Evolutionary conservation across 1,140 invertebrate genomes (phyloP), one percentile per base, ranked within the genome.

Genomic region (Acromyrmex echinatior): DNA sequence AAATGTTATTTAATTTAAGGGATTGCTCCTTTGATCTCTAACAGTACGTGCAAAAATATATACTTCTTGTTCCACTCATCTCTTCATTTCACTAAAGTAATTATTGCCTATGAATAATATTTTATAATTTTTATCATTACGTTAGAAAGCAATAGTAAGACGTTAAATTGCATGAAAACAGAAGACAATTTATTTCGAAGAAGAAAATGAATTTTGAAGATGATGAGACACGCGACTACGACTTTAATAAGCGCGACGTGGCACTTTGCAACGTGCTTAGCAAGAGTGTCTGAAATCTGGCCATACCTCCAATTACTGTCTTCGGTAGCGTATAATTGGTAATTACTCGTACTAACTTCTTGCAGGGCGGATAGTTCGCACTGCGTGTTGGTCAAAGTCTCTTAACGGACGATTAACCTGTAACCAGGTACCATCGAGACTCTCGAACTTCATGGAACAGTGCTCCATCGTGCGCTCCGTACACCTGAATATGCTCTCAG

Each of bases 321-420:
- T 86, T 84, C 82, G 82, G 78, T 86, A 86, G 49, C 73, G 77
- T 86, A 85, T 88, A 91, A 87, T 91, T 91, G 84, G 84, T 88
- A 90, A 91, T 91, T 88, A 91, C n/a, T 70, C 39, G 66, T 25
- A 49, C 66, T 63, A 90, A 90, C 84, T 88, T 91, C 89, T 85
- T 86, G 82, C 65, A 35, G 58, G 31, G 7, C 58, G 39, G 65
- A 88, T 86, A 87, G 66, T 86, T 88, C 74, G 73, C 53, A 35
- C 51, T 63, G 87, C 63, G 87, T 65, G 73, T 80, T 87, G 84
- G 74, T 88, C 88, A 91, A 88, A 86, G 87, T 90, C 82, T 90
- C 88, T 90, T 81, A 88, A 81, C 82, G 63, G 63, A 77, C 90
- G 85, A 91, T 91, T 91, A 88, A 89, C 76, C 76, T 77, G 85